Evolutionary conservation across 2,113 vertebrate species (phyloP), one percentile per base, ranked within the genome.

Genomic region (Microcebus griseorufus): DNA sequence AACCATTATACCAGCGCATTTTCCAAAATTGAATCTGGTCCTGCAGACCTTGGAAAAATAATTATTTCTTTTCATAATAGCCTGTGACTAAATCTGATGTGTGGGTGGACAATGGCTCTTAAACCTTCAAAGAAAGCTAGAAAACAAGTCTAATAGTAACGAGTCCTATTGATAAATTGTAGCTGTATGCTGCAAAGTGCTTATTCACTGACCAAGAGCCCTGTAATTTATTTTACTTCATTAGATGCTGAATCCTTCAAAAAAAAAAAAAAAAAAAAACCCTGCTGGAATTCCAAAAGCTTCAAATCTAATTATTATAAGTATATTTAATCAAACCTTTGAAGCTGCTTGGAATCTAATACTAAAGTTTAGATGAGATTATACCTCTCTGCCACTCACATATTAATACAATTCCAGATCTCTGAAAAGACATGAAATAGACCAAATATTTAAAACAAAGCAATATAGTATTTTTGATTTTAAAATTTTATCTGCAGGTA

Each of bases 201-300:
- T 98, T 98, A 98, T 98, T 98, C 97, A 97, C 78, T 98, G 98
- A 98, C 96, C 96, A 96, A 98, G 95, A 97, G 70, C 93, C 93
- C 73, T 92, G 97, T 81, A 98, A 98, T 98, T 98, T 98, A 98
- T 99, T 99, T 98, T 98, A 98, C 93, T 98, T 98, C 97, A 98
- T 98, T 98, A 98, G 96, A 98, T 88, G 97, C 97, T 95, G 98
- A 98, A 98, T 98, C 97, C 89, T 98, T 98, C 58, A 98, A 98
- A 96, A 55, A 55, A 95, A 86, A 89, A 98, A 42, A 39, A 42
- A 42, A 98, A 96, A 60, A 62, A 95, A 89, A 88, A 42, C 42
- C 42, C 80, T 96, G 72, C 88, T 96, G 92, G 91, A 98, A 98
- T 98, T 98, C 97, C 96, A 96, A 98, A 96, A 95, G 95, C 97